Base-by-base conservation (phyloP, 1,140 invertebrate species). In the Helicorthomorpha holstii region DNA sequence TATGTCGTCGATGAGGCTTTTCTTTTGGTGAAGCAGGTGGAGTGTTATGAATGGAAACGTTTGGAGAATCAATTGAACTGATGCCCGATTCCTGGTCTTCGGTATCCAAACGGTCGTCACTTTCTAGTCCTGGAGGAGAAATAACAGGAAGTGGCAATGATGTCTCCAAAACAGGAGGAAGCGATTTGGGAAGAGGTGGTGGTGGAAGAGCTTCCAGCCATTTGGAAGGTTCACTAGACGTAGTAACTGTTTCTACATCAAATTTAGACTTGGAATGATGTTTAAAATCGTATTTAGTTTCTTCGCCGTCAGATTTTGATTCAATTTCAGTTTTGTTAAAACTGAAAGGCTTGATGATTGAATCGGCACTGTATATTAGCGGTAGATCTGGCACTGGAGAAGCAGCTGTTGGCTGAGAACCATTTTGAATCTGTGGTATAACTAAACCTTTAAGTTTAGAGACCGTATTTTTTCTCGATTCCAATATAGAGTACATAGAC, bases 391-490 rank as follows among this genome's bases (percentile, higher is more conserved):
- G 60, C 27, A 61, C 65, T 27, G 64, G 52, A 38, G 12, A 65
- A 62, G 48, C 61, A 27, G 50, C 16, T 27, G 42, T 56, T 43
- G 54, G 21, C 54, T 60, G 27, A 63, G 65, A 34, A 2, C 41
- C 29, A 10, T 26, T 48, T 45, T 47, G 53, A 46, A 52, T 58
- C 64, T 90, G 85, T 3, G 87, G 85, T 60, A 91, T 90, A 7
- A 89, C 81, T 54, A 91, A 66, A 2, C 85, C 85, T 60, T 84
- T 72, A 24, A 91, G 64, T 67, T 90, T 90, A 1, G 82, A 85
- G 60, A 86, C 77, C 23, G 80, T 82, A 59, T 80, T 79, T 57
- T 80, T 75, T 44, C 85, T 71, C 63, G 86, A 83, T 63, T 89
- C 86, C 55, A 85, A 77, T 50, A 85, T 61, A 54, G 77, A 74